Conservation (phyloP, 2,113 vertebrate species). For the Chaetodon auriga region DNA sequence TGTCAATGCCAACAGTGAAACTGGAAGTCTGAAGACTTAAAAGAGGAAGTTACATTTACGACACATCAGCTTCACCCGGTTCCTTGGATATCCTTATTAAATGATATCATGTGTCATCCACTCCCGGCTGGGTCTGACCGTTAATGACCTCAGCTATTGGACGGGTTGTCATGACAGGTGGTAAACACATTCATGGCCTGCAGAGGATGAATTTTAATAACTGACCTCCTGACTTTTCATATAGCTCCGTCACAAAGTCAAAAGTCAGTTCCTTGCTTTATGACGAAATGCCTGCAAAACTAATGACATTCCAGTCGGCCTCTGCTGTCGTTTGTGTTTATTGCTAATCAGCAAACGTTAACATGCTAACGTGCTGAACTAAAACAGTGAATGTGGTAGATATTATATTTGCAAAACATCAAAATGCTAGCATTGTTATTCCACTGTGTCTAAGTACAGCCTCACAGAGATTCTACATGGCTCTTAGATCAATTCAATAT, state of each 20-base stretch:
- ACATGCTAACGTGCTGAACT: conserved; percentile 42
- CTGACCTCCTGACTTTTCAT: not conserved
- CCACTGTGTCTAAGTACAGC: conserved; percentile 5
- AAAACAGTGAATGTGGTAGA: not conserved
- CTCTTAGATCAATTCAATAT: conserved; percentile 3
- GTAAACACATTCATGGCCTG: not conserved
- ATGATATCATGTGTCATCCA: not conserved
- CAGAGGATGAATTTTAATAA: conserved; percentile 1
- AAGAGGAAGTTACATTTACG: conserved; percentile 26
- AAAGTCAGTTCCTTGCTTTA: not conserved
- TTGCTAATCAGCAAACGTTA: conserved; percentile 14
- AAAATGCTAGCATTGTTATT: not conserved
- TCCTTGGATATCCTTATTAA: not conserved
- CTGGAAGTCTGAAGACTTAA: not conserved
- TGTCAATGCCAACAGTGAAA: not conserved
- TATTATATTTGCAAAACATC: conserved; percentile 1
- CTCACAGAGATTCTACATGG: not conserved
- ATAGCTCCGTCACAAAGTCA: not conserved
- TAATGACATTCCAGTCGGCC: conserved; percentile 26
- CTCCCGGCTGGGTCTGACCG: not conserved
- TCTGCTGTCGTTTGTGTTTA: not conserved
- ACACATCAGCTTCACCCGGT: conserved; percentile 8
- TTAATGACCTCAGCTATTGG: not conserved
- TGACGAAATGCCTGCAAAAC: not conserved
- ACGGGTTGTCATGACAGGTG: not conserved